These are phyloP conservation scores for Stenoptilia bipunctidactyla DNA, from an alignment of 2,888 invertebrate genomes.

Conservation along the genomic window DNA sequence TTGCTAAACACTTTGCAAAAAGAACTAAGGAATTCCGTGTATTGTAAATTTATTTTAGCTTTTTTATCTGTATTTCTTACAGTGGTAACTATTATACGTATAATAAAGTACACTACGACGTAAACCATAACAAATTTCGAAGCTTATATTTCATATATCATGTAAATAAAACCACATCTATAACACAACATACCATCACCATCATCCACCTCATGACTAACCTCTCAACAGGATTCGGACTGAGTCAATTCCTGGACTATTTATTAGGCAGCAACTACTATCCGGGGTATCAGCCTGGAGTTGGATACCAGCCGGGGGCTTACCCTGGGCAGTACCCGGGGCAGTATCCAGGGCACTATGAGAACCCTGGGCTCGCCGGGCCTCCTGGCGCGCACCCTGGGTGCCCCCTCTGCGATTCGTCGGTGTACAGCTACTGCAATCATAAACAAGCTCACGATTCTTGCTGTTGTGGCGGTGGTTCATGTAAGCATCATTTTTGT, in stretches of 20 bases:
- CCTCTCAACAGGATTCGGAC: conserved; percentile 56
- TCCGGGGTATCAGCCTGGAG: conserved; percentile 4
- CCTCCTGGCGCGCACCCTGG: conserved; percentile 60
- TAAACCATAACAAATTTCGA: no score
- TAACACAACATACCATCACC: no score
- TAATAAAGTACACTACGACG: no score
- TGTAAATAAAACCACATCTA: no score
- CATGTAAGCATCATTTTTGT: no score
- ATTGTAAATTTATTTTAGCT: no score
- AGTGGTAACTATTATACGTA: no score
- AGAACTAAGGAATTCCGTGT: no score
- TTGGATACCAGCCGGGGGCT: conserved; percentile 16
- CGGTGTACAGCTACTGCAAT: conserved; percentile 82
- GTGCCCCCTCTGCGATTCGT: conserved; percentile 84
- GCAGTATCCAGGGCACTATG: conserved; percentile 21
- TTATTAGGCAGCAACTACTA: conserved; percentile 42
- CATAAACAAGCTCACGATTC: conserved; percentile 82
- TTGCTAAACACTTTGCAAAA: no score
- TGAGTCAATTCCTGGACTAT: conserved; percentile 61
- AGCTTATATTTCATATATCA: no score
- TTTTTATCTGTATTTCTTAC: no score
- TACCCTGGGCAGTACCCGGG: conserved; percentile 23
- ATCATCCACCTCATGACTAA: conserved; percentile 20
- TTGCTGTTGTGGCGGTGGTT: conserved; percentile 77
- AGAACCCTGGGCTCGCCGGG: conserved; percentile 28